A percentile compares a stretch with the other conserved stretches of the same genome.
These are phyloP conservation scores for Hycleus cichorii DNA, from an alignment of 1,140 invertebrate species.

Conservation along the genomic window DNA sequence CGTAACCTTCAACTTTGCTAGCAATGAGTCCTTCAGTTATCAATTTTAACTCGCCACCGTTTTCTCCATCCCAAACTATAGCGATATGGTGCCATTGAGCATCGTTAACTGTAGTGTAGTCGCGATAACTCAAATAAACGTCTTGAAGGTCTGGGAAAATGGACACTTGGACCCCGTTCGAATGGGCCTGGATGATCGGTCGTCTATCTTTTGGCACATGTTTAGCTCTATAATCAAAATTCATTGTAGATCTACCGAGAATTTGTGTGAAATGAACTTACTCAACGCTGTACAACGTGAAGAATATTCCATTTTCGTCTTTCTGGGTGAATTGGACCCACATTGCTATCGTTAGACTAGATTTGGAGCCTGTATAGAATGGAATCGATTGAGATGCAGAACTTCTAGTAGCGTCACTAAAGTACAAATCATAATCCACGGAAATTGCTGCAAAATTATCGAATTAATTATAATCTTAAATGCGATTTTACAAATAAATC, in stretches of 20 bases:
- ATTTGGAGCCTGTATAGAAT: constrained; percentile 68
- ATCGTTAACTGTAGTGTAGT: constrained; percentile 90
- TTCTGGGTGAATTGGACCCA: constrained; percentile 93
- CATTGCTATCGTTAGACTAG: constrained; percentile 81
- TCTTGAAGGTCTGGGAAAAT: constrained; percentile 82
- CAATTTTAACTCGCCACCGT: constrained; percentile 73
- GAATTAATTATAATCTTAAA: neutral
- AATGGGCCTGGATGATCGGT: constrained; percentile 80
- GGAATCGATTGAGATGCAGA: constrained; percentile 85
- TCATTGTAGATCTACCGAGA: neutral
- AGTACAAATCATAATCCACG: constrained; percentile 92
- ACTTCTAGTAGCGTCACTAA: constrained; percentile 81
- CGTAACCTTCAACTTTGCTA: constrained; percentile 80
- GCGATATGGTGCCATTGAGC: constrained; percentile 96
- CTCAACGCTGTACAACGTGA: constrained; percentile 83
- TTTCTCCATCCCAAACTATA: constrained; percentile 84
- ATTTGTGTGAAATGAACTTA: constrained; percentile 40
- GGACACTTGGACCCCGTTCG: constrained; percentile 81
- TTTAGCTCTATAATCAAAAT: constrained; percentile 51
- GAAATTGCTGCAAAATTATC: constrained; percentile 67
- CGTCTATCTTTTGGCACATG: constrained; percentile 72
- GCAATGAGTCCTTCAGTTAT: constrained; percentile 91
- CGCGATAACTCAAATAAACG: constrained; percentile 82
- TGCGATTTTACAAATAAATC: constrained; percentile 23
- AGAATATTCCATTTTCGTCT: constrained; percentile 87